Base-by-base conservation (phyloP, 2,888 invertebrate species). In the Pristionchus mayeri region DNA sequence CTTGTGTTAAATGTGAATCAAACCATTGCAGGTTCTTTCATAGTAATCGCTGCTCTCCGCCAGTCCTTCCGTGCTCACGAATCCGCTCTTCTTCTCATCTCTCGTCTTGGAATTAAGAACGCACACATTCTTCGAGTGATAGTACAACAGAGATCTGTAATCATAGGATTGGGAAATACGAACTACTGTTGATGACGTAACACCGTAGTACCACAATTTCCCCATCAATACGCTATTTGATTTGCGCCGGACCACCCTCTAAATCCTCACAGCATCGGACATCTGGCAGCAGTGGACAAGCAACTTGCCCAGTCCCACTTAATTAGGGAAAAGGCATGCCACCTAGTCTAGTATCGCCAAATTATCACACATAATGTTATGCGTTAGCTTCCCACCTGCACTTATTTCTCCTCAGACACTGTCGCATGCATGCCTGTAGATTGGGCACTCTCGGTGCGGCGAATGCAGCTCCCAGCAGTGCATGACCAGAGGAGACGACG, bases 1-100 rank as follows among this genome's bases (percentile, higher is more conserved):
- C 4, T 37, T 21, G n/a, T 27, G 2, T 27, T 30, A 37, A 24
- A 67, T 34, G 24, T 67, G 2, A 67, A 24, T 2, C 18, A 82
- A 86, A 81, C 87, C 86, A 67, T 85, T 88, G 60, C 89, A 89
- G 16, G 71, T 85, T 50, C 89, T 54, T 52, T 87, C 85, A 57
- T 88, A 89, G 84, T 87, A 89, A 54, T 89, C 89, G 7, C 86
- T 82, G 86, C 86, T 86, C 6, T 87, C 86, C 30, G 85, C 82
- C 16, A 86, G 57, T 40, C 57, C 57, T 52, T 37, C 40, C 18
- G 80, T 80, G 27, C 80, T 80, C 57, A 80, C 57, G 27, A 57
- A 80, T 52, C 80, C 87, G 13, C 82, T 85, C 71, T 85, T 86
- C 67, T 85, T 86, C 24, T 87, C 79, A 18, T 84, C 75, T 52